A percentile compares a stretch with the other conserved stretches of the same genome.
phyloP scores from a whole-genome alignment of 2,113 vertebrate genomes.

The Muscicapa adusta region DNA sequence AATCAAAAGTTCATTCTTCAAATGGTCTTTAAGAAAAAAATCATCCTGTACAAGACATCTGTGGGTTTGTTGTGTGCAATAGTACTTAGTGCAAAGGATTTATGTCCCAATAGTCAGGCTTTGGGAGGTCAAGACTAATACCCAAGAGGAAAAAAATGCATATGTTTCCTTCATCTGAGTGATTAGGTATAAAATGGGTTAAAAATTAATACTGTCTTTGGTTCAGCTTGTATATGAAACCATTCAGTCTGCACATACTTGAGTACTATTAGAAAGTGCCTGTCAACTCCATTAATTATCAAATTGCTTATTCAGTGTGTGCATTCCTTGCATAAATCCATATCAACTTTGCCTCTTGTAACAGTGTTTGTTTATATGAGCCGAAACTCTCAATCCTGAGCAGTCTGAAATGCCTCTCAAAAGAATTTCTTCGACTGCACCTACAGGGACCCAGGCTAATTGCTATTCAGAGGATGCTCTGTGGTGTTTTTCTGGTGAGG shows the following conservation, averaged over 20 bases:
- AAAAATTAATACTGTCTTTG: conserved; percentile 20
- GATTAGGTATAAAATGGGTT: conserved; percentile 35
- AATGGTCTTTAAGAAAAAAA: not conserved
- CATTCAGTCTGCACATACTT: conserved; percentile 36
- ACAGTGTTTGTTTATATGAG: conserved; percentile 66
- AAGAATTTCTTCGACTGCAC: conserved; percentile 36
- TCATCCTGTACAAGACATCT: not conserved
- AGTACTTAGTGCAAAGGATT: conserved; percentile 5
- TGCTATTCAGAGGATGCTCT: not conserved
- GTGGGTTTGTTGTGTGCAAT: not conserved
- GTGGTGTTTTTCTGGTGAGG: not conserved
- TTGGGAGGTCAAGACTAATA: conserved; percentile 11
- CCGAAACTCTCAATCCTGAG: not conserved
- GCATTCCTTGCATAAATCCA: conserved; percentile 70
- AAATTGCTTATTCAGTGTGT: conserved; percentile 68
- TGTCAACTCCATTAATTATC: conserved; percentile 72
- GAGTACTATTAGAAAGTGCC: conserved; percentile 29
- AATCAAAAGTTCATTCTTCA: conserved; percentile 37
- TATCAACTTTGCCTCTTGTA: conserved; percentile 61
- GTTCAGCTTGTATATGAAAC: not conserved
- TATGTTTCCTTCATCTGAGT: not conserved
- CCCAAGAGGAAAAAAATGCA: not conserved
- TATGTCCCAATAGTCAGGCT: not conserved
- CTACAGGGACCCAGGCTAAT: not conserved
- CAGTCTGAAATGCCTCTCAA: not conserved